These are phyloP conservation scores for Caenorhabditis sp. DNA, from an alignment of 2,888 invertebrate genomes.

Conservation along the genomic window DNA sequence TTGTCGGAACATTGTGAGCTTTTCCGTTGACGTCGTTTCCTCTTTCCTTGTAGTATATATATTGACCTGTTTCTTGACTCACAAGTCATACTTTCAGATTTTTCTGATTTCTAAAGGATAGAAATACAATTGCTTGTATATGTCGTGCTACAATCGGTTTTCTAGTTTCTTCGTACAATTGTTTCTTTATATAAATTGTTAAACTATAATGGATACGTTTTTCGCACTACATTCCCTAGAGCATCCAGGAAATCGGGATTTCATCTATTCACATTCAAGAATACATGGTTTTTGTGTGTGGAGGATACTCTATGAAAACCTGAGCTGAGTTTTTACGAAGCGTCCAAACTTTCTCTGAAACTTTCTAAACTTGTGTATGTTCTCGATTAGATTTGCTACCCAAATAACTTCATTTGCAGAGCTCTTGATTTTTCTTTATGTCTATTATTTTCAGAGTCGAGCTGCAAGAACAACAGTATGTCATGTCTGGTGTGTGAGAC, in stretches of 20 bases:
- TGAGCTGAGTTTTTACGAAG: too few relatives aligned
- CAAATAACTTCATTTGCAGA: constrained; percentile 4
- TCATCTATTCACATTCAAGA: too few relatives aligned
- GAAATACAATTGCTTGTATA: background rate
- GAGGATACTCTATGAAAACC: too few relatives aligned
- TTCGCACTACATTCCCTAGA: too few relatives aligned
- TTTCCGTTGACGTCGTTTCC: constrained; percentile 43
- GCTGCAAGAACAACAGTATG: constrained; percentile 25
- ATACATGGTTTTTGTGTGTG: too few relatives aligned
- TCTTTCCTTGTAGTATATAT: constrained; percentile 7
- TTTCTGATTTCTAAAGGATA: background rate
- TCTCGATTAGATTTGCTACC: background rate
- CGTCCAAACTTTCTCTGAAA: background rate
- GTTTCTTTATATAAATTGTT: background rate
- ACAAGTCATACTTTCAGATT: constrained; percentile 14
- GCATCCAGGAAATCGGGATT: too few relatives aligned
- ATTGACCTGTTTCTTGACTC: constrained; percentile 28
- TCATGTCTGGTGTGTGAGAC: constrained; percentile 70
- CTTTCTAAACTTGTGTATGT: background rate
- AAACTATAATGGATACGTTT: background rate
- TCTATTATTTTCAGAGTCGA: constrained; percentile 9
- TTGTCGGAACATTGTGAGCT: constrained; percentile 45
- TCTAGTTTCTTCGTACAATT: background rate
- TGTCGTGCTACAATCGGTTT: background rate
- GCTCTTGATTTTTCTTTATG: background rate